Evolutionary conservation across 2,113 vertebrate genomes (phyloP), one percentile per base, ranked within the genome.

Genomic region (Anser brachyrhynchus): DNA sequence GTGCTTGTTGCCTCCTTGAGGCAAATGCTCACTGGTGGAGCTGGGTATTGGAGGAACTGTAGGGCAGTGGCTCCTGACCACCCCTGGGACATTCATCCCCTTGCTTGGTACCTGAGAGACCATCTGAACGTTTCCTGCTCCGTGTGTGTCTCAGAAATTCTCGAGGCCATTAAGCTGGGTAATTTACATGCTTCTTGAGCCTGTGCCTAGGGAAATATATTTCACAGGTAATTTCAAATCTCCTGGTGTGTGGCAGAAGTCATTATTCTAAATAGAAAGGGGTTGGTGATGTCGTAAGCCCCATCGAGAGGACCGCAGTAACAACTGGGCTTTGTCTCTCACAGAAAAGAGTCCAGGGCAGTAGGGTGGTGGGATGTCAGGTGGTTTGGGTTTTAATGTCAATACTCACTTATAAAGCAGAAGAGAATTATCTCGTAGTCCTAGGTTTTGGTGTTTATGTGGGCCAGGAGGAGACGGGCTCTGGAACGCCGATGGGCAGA

Each of bases 151-250:
- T 96, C 33, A 70, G 84, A 84, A 55, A 93, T 96, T 96, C 96
- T 94, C 96, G 92, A 97, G 97, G 95, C 97, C 95, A 97, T 98
- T 97, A 98, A 96, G 92, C 78, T 37, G 87, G 82, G 95, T 97
- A 97, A 98, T 98, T 98, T 98, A 97, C 97, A 96, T 96, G 96
- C 96, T 97, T 96, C 95, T 97, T 81, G 91, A 98, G 96, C 95
- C 92, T 95, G 83, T 64, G 58, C 97, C 88, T 57, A 94, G 97
- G 96, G 98, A 98, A 98, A 96, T 98, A 92, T 97, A 98, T 98
- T 98, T 98, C 98, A 98, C 97, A 98, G 98, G 98, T 97, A 98
- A 98, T 98, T 98, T 98, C 97, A 96, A 97, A 96, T 96, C 96
- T 97, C 97, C 93, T 97, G 97, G 97, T 0, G 35, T 98, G 96